Base-by-base conservation (phyloP, 2,113 vertebrate genomes). In the Heteronetta atricapilla region DNA sequence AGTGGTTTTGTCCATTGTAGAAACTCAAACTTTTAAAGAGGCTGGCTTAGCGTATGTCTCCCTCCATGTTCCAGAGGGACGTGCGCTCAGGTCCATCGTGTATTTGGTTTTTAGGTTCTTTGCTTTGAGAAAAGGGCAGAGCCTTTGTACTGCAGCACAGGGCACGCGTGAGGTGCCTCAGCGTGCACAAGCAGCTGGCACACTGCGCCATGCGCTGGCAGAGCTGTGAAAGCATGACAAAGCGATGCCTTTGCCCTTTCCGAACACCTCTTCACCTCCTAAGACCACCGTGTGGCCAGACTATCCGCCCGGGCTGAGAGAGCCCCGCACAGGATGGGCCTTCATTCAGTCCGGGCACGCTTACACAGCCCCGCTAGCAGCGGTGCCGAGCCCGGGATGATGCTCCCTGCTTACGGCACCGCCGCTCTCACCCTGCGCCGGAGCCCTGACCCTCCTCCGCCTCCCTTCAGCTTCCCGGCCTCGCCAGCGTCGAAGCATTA, bases 51-150 rank as follows among this genome's bases (percentile, higher is more conserved):
- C 29, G 66, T 59, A 38, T 52, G 25, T 95, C 82, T 80, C 22
- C 44, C 58, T 75, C 76, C 6, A 1, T 8, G 14, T 78, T 93
- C 55, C 14, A 7, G 33, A 55, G 40, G 40, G 34, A 68, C 7
- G 33, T 48, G 44, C 15, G 21, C 33, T 48, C 18, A 15, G 59
- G 33, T 42, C 22, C 0, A 0, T 6, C 36, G 21, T 28, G 19
- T 80, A 22, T 50, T 50, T 75, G 38, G 44, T 82, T 26, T 48
- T 60, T 48, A 40, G 53, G 46, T 48, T 25, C 17, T 52, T 46
- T 15, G 40, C 50, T 42, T 52, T 68, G 74, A 73, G 62, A 33
- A 55, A 38, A 84, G 11, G 23, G 23, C 68, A 88, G 23, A 66
- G 91, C 29, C 84, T 52, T 48, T 33, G 48, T 73, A 48, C 70